Conservation (phyloP, 2,797 vertebrate genomes). For the Oryzias dopingdopingensis region DNA sequence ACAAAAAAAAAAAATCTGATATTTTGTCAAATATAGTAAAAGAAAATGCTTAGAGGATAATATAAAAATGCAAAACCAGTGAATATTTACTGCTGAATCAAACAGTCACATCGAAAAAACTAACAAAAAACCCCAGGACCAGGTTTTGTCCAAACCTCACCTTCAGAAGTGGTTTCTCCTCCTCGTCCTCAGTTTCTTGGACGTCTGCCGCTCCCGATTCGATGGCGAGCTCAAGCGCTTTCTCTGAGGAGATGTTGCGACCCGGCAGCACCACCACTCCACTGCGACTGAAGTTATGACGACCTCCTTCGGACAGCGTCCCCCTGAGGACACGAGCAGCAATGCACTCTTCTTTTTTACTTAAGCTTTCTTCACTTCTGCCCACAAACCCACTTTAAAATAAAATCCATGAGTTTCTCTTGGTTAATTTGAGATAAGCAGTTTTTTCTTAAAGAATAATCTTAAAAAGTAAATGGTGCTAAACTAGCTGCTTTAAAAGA, state of each 20-base stretch:
- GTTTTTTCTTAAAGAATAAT: no score
- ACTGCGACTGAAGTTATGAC: constrained; percentile 79
- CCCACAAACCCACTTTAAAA: no score
- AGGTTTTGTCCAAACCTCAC: constrained; percentile 24
- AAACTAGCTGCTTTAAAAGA: no score
- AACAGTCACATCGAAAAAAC: background rate
- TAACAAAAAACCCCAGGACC: background rate
- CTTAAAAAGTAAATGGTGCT: no score
- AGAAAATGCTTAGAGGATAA: no score
- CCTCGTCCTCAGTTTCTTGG: constrained; percentile 81
- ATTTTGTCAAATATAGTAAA: no score
- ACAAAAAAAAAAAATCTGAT: background rate
- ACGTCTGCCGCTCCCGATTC: constrained; percentile 89
- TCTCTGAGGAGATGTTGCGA: constrained; percentile 74
- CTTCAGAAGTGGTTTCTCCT: constrained; percentile 79
- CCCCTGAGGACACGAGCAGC: constrained; percentile 71
- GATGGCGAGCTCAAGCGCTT: constrained; percentile 86
- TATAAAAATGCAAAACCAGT: no score
- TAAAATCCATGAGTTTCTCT: no score
- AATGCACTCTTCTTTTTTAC: background rate
- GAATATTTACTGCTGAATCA: no score
- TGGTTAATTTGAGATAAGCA: no score
- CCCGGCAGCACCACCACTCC: constrained; percentile 77
- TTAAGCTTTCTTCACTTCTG: background rate
- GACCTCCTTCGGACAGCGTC: constrained; percentile 75